A percentile compares a stretch with the other conserved stretches of the same genome.
These are phyloP conservation scores for Tauraco hartlaubi DNA, from an alignment of 2,797 vertebrate genomes.

Conservation along the genomic window DNA sequence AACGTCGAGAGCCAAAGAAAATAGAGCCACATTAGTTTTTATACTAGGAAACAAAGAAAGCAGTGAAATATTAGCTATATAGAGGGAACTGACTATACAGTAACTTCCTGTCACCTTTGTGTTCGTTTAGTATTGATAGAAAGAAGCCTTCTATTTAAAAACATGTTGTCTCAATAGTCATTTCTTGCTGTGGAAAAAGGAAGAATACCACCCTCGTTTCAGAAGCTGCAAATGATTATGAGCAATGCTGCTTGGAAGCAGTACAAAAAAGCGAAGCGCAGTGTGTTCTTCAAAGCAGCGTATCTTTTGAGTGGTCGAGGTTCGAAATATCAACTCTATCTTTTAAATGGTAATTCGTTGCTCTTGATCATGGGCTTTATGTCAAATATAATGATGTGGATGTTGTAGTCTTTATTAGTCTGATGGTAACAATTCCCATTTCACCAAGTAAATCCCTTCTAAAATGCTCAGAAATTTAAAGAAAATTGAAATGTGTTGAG, in stretches of 20 bases:
- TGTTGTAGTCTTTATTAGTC: not conserved
- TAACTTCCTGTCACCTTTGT: not conserved
- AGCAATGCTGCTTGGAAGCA: not conserved
- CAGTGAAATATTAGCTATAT: not conserved
- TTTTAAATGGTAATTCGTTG: slow-evolving; percentile 20
- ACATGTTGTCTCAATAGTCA: not conserved
- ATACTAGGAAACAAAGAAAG: not conserved
- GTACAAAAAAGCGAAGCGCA: not conserved
- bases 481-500: not conserved
- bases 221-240: not conserved
- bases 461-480: not conserved
- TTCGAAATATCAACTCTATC: not conserved
- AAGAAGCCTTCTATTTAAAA: not conserved
- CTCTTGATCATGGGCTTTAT: not conserved
- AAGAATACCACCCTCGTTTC: not conserved
- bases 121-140: not conserved
- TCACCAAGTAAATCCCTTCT: not conserved
- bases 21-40: not conserved
- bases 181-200: not conserved
- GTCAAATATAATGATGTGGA: not conserved
- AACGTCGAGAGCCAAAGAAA: not conserved
- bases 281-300: not conserved
- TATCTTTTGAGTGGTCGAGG: not conserved
- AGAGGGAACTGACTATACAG: not conserved
- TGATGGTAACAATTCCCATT: not conserved